Evolutionary conservation across 2,888 invertebrate genomes (phyloP).

Genomic region (Aradus depressus): DNA sequence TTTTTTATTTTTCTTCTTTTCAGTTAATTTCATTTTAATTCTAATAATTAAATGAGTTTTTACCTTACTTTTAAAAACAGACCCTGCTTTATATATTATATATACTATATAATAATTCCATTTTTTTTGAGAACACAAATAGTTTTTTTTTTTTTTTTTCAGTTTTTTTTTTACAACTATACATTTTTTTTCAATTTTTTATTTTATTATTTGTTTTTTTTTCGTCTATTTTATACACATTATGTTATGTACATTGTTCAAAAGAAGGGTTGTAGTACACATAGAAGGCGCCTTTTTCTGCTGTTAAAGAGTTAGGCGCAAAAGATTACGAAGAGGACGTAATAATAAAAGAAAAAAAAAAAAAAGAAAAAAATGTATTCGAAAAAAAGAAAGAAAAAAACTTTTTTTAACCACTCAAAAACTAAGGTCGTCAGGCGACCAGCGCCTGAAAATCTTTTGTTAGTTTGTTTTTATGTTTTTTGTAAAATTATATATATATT

Average conservation of each 20-base stretch:
- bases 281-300: too few species aligned
- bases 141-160: constrained; percentile 7
- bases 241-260: constrained; percentile 1
- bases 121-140: constrained; percentile 17
- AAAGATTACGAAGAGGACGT: constrained; percentile 10
- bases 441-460: constrained; percentile 15
- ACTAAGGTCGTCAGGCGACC: constrained; percentile 15
- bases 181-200: constrained; percentile 6
- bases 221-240: constrained; percentile 1
- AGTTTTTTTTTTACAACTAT: constrained; percentile 9
- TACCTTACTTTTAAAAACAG: constrained; percentile 17
- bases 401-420: too few species aligned
- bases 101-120: too few species aligned
- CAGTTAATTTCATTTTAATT: constrained; percentile 1
- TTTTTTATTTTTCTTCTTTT: too few species aligned
- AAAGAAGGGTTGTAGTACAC: not conserved
- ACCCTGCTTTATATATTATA: constrained; percentile 19
- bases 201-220: constrained; percentile 7
- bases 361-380: constrained; percentile 4
- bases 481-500: too few species aligned
- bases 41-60: too few species aligned
- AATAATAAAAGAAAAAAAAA: constrained; percentile 14
- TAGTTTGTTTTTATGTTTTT: too few species aligned
- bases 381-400: too few species aligned
- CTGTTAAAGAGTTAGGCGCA: too few species aligned